phyloP scores from a whole-genome alignment of 2,888 invertebrate species.

The Pseudoips prasinana region DNA sequence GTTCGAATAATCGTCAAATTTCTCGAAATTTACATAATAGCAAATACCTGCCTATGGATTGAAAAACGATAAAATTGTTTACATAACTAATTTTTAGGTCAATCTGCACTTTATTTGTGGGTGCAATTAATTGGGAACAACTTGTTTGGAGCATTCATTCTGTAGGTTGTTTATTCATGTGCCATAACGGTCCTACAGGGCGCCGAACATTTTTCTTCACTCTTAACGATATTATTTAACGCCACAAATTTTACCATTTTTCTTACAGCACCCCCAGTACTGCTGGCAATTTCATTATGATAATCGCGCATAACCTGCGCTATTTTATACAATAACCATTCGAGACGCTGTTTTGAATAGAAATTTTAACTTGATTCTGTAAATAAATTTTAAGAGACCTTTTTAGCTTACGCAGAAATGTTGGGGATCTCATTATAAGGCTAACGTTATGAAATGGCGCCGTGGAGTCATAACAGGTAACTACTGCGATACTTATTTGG shows the following conservation, averaged over 20 bases:
- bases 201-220: conserved; percentile 68
- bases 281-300: conserved; percentile 76
- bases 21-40: no score
- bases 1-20: no score
- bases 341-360: conserved; percentile 41
- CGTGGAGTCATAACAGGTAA: no score
- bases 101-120: no score
- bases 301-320: conserved; percentile 67
- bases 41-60: no score
- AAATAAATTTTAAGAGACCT: conserved; percentile 33
- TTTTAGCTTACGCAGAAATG: conserved; percentile 25
- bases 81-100: no score
- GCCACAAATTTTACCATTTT: conserved; percentile 77
- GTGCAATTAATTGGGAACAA: no score
- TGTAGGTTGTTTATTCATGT: no score
- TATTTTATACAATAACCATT: conserved; percentile 49
- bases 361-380: conserved; percentile 38
- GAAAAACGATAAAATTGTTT: no score
- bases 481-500: no score
- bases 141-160: no score
- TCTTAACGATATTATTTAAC: conserved; percentile 79
- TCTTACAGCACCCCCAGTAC: conserved; percentile 58
- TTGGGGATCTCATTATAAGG: conserved; percentile 29
- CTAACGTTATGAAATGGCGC: conserved; percentile 21
- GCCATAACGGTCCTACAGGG: conserved; percentile 53